Base-by-base conservation (phyloP, 1,140 invertebrate genomes). In the Streblospio benedicti region DNA sequence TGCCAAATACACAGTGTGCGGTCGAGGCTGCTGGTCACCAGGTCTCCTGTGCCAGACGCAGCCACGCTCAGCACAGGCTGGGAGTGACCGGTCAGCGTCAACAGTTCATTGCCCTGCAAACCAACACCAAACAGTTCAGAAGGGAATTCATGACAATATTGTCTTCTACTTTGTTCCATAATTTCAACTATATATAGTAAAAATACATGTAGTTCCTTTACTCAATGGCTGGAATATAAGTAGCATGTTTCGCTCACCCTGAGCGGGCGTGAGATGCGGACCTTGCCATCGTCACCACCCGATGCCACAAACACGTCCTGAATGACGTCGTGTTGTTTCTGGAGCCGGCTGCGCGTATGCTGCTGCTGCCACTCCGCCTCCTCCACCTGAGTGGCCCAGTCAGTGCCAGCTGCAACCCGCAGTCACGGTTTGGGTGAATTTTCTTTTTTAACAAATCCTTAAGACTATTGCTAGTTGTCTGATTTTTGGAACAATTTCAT, bases 201-300 rank as follows among this genome's bases (percentile, higher is more conserved):
- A 53, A 20, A 16, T 53, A 27, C 16, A 28, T 31, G 12, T 28
- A 28, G 51, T 20, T 5, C 16, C 25, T 31, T 6, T 20, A 31
- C 14, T 12, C 4, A 14, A 31, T 12, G 16, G 20, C 32, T 35
- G 5, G 28, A 12, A 54, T 55, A 23, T 12, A 30, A 16, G 50
- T 27, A n/a, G 27, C 33, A n/a, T 28, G 18, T 14, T 25, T 53
- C 4, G 4, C 25, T 5, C 31, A 75, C 75, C 71, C 75, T 64
- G 27, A 75, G 57, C n/a, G 76, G 76, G 60, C 68, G 67, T 75
- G 75, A 76, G 1, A 78, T 57, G 60, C 70, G 64, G 23, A 72
- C 65, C 2, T 67, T 67, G 4, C 74, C 74, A 66, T 76, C 74
- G 61, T 76, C 75, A 18, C 69, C 65, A 65, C 72, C 73, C 4